These are phyloP conservation scores for Anarsia innoxiella DNA, from an alignment of 2,888 invertebrate species.

Conservation along the genomic window DNA sequence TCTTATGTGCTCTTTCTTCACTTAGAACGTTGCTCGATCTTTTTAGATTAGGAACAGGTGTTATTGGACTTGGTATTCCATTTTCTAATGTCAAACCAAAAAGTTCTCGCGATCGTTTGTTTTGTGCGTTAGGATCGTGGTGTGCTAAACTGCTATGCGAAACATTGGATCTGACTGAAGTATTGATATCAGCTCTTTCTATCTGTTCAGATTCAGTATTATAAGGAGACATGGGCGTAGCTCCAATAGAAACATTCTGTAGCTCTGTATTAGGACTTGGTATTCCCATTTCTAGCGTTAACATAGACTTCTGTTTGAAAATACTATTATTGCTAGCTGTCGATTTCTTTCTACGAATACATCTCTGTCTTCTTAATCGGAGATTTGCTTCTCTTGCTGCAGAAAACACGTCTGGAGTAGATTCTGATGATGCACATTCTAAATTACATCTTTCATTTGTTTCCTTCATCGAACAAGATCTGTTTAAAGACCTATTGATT, in stretches of 20 bases:
- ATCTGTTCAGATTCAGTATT: slow-evolving; percentile 24
- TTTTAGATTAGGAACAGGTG: slow-evolving; percentile 57
- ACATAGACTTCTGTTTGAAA: slow-evolving; percentile 45
- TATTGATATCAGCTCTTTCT: slow-evolving; percentile 25
- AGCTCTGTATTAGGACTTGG: slow-evolving; percentile 59
- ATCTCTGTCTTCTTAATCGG: slow-evolving; percentile 71
- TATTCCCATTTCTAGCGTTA: slow-evolving; percentile 59
- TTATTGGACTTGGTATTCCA: slow-evolving; percentile 71
- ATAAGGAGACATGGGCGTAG: slow-evolving; percentile 39
- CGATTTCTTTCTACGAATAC: slow-evolving; percentile 72
- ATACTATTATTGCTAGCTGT: slow-evolving; percentile 58
- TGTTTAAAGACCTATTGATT: slow-evolving; percentile 30
- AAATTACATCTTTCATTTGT: slow-evolving; percentile 38
- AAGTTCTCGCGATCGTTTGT: slow-evolving; percentile 47
- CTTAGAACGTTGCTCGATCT: slow-evolving; percentile 58
- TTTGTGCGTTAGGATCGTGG: slow-evolving; percentile 35
- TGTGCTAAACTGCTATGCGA: slow-evolving; percentile 62
- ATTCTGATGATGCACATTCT: slow-evolving; percentile 43
- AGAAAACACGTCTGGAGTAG: slow-evolving; percentile 54
- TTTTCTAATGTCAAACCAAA: slow-evolving; percentile 65
- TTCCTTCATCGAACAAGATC: slow-evolving; percentile 57
- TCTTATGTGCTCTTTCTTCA: slow-evolving; percentile 62
- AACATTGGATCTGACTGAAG: slow-evolving; percentile 46
- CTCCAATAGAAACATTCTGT: slow-evolving; percentile 48
- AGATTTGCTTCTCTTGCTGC: slow-evolving; percentile 41